Evolutionary conservation across 2,113 vertebrate genomes (phyloP).

Genomic region (Cyprinodon brontotheroides): DNA sequence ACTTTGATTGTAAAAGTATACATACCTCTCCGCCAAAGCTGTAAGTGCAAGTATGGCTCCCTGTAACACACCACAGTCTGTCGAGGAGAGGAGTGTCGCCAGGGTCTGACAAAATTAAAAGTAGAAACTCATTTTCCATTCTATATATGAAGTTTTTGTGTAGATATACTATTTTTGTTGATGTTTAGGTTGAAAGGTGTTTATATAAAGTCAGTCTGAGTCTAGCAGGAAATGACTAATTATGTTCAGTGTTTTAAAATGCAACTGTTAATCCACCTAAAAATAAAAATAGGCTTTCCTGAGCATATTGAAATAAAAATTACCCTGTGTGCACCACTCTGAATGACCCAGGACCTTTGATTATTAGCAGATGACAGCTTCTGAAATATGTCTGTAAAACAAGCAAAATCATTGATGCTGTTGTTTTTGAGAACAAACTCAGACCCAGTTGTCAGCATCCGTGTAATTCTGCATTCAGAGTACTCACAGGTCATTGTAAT

Average conservation of each 20-base stretch:
- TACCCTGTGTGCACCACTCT: constrained; percentile 85
- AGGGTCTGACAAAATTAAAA: constrained; percentile 76
- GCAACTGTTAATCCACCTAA: not conserved
- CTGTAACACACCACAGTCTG: constrained; percentile 84
- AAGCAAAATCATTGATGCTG: constrained; percentile 12
- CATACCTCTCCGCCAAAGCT: constrained; percentile 86
- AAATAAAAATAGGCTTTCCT: not conserved
- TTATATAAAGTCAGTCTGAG: not conserved
- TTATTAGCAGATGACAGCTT: constrained; percentile 83
- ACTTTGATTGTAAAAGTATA: not conserved
- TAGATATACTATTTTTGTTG: not conserved
- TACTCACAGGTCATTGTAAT: constrained; percentile 88
- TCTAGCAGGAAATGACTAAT: not conserved
- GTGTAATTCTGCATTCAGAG: constrained; percentile 1
- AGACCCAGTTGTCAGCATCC: not conserved
- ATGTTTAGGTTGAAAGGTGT: too few species aligned
- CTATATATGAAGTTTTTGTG: not conserved
- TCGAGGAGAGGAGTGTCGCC: constrained; percentile 84
- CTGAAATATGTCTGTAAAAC: constrained; percentile 86
- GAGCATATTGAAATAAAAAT: not conserved
- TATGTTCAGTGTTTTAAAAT: not conserved
- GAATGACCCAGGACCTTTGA: constrained; percentile 82
- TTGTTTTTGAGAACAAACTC: not conserved
- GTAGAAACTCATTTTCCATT: not conserved
- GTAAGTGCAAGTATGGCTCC: constrained; percentile 85